A percentile compares a stretch with the other conserved stretches of the same genome.
Evolutionary conservation across 2,888 invertebrate genomes (phyloP).

Genomic region (Chymomyza procnemis): DNA sequence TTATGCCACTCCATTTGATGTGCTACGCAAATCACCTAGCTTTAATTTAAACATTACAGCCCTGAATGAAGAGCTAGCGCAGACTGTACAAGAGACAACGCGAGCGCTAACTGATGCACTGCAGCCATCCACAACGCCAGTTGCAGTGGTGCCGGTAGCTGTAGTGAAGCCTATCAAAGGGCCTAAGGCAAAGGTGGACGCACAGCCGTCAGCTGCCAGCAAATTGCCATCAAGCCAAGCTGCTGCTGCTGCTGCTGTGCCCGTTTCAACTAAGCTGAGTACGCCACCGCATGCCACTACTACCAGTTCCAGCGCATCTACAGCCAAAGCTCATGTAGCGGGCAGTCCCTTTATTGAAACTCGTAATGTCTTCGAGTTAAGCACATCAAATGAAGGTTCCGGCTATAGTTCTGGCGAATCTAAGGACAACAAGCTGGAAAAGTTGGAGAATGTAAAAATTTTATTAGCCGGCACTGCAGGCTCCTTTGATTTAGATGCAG

Average conservation of each 20-base stretch:
- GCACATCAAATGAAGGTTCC: slow-evolving; percentile 70
- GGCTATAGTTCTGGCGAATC: slow-evolving; percentile 67
- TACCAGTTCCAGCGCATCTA: slow-evolving; percentile 10
- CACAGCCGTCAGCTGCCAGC: slow-evolving; percentile 12
- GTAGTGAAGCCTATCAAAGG: background rate
- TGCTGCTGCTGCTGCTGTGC: slow-evolving; percentile 13
- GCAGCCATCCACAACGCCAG: slow-evolving; percentile 54
- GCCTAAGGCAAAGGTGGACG: background rate
- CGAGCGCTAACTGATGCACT: slow-evolving; percentile 72
- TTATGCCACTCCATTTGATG: slow-evolving; percentile 78
- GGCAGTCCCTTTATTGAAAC: slow-evolving; percentile 78
- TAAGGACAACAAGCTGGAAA: slow-evolving; percentile 76
- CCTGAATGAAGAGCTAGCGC: slow-evolving; percentile 75
- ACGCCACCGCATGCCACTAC: slow-evolving; percentile 46
- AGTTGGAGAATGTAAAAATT: slow-evolving; percentile 76
- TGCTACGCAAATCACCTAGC: slow-evolving; percentile 76
- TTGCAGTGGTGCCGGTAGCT: slow-evolving; percentile 22
- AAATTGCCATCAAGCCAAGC: background rate
- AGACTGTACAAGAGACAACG: slow-evolving; percentile 76
- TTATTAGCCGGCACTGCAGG: slow-evolving; percentile 72
- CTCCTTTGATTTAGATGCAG: slow-evolving; percentile 75
- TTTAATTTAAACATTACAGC: slow-evolving; percentile 77
- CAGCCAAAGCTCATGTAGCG: slow-evolving; percentile 38
- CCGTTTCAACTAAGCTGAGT: slow-evolving; percentile 46
- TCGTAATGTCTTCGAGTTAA: slow-evolving; percentile 75